Evolutionary conservation across 2,888 invertebrate species (phyloP).

Genomic region (Ichneumon xanthorius): DNA sequence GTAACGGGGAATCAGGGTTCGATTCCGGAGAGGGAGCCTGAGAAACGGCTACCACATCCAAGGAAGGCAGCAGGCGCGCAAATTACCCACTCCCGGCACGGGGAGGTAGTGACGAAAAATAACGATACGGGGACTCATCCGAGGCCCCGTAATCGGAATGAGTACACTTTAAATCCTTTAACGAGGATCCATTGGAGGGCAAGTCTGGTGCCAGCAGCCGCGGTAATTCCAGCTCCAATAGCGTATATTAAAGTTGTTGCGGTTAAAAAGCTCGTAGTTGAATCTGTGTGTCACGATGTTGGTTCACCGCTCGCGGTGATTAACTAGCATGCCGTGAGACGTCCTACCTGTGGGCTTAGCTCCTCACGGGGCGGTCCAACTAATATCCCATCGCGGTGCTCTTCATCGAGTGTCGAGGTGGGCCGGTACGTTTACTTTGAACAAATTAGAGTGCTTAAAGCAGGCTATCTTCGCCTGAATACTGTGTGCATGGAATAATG

Average conservation of each 20-base stretch:
- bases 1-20: no score
- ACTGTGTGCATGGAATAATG: no score
- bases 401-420: constrained; percentile 85
- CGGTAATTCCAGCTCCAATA: constrained; percentile 89
- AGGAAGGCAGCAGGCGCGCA: no score
- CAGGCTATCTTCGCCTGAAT: constrained; percentile 86
- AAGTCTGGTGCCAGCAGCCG: constrained; percentile 91
- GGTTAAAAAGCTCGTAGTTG: constrained; percentile 81
- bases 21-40: no score
- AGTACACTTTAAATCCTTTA: no score
- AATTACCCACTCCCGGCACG: no score
- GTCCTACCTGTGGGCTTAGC: constrained; percentile 76
- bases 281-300: constrained; percentile 86
- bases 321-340: constrained; percentile 75
- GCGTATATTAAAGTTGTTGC: constrained; percentile 46
- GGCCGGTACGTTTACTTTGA: constrained; percentile 88
- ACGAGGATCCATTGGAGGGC: constrained; percentile 89
- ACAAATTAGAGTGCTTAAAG: constrained; percentile 89
- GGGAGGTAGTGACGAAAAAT: no score
- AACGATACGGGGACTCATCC: no score
- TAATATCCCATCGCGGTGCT: no score
- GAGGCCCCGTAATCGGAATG: no score
- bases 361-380: no score
- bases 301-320: constrained; percentile 85
- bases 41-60: no score